Percentiles rank a stretch among this genome's conserved stretches.
phyloP scores from a whole-genome alignment of 2,797 vertebrate species.

The Trachurus trachurus region DNA sequence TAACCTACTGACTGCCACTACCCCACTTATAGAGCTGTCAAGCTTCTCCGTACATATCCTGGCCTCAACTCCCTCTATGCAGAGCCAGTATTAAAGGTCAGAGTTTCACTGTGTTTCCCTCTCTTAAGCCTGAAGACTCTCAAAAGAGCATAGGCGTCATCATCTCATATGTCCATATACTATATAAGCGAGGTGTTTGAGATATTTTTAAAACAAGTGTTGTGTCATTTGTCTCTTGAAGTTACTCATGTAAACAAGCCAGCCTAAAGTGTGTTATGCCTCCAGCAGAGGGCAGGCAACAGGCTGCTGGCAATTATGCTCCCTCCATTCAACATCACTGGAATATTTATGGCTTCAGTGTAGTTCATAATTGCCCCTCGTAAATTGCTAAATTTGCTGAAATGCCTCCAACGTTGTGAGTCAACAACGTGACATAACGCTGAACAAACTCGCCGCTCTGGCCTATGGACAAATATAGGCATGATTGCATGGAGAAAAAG shows the following conservation, averaged over 20 bases:
- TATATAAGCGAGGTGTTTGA: too few species aligned
- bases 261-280: conserved; percentile 32
- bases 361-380: conserved; percentile 16
- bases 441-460: neutral
- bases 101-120: conserved; percentile 2
- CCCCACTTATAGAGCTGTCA: conserved; percentile 41
- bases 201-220: neutral
- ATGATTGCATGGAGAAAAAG: conserved; percentile 11
- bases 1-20: conserved; percentile 24
- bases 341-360: conserved; percentile 35
- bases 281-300: conserved; percentile 79
- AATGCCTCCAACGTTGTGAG: conserved; percentile 18
- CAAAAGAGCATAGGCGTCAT: neutral
- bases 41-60: neutral
- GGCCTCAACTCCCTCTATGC: neutral
- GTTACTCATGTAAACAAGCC: conserved; percentile 4
- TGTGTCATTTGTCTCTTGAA: neutral
- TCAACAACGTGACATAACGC: conserved; percentile 28
- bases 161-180: too few species aligned
- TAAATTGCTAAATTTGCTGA: conserved; percentile 41
- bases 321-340: conserved; percentile 21
- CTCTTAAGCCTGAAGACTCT: neutral
- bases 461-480: conserved; percentile 18
- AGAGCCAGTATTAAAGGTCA: neutral
- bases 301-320: conserved; percentile 19